A percentile compares a stretch with the other conserved stretches of the same genome.
Evolutionary conservation across 2,888 invertebrate genomes (phyloP).

Genomic region (Acholoe squamosa): DNA sequence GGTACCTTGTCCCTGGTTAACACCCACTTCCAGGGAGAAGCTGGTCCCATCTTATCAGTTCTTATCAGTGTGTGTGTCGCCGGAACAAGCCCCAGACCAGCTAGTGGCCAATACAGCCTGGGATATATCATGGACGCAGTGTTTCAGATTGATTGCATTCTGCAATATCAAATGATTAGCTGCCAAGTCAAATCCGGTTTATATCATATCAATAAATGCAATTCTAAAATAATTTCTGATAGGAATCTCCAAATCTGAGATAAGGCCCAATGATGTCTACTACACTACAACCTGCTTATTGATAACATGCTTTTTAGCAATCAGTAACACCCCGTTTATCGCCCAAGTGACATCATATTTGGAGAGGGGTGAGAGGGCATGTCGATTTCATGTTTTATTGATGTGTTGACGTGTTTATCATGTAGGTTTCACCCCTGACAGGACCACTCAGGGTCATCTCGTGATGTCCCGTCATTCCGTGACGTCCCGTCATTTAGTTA

Average conservation of each 20-base stretch:
- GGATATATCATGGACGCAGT: no score
- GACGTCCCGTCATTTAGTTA: background rate
- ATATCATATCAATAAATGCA: no score
- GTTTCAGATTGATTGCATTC: no score
- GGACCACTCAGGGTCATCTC: background rate
- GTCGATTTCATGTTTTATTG: slow-evolving; percentile 21
- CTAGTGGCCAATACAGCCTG: no score
- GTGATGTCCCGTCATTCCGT: background rate
- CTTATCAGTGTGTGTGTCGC: no score
- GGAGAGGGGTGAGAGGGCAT: slow-evolving; percentile 11
- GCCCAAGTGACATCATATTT: slow-evolving; percentile 5
- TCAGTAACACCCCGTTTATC: slow-evolving; percentile 4
- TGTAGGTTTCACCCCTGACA: background rate
- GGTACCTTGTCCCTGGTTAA: no score
- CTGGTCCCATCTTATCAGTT: no score
- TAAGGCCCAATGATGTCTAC: background rate
- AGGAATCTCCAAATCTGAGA: background rate
- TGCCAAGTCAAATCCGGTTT: no score
- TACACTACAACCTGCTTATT: background rate
- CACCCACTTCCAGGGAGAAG: no score
- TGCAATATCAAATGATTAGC: no score
- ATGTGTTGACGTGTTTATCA: background rate
- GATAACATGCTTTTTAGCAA: background rate
- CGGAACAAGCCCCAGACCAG: no score
- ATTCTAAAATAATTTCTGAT: no score